phyloP scores from a whole-genome alignment of 1,140 invertebrate genomes.

The Lepidurus couesii region DNA sequence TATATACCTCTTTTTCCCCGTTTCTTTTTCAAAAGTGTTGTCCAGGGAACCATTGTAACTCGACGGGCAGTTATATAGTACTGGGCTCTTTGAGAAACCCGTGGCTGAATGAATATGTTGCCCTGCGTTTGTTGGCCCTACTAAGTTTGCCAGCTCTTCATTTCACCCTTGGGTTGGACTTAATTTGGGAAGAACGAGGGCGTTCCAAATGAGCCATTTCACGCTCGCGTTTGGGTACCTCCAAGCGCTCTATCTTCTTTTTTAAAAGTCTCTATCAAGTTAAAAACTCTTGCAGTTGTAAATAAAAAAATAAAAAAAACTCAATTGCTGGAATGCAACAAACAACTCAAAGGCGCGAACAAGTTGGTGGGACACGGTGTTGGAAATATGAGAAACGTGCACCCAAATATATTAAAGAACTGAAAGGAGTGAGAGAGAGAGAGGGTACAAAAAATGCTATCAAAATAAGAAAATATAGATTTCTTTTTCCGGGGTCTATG shows the following conservation, averaged over 20 bases:
- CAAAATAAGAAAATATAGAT: background rate
- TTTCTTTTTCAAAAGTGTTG: slow-evolving; percentile 8
- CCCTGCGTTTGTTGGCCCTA: background rate
- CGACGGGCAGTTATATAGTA: background rate
- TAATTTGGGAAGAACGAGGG: background rate
- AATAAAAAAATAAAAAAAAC: background rate
- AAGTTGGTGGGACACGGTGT: background rate
- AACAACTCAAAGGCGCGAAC: background rate
- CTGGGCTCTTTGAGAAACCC: background rate
- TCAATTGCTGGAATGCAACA: background rate
- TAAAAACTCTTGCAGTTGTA: background rate
- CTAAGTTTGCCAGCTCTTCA: background rate
- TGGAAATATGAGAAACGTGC: background rate
- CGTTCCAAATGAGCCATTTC: slow-evolving; percentile 5
- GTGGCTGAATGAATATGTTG: background rate
- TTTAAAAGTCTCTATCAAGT: background rate
- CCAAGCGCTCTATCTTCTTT: too few species aligned
- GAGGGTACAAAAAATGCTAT: background rate
- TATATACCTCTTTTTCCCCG: background rate
- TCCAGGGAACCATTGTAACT: slow-evolving; percentile 14
- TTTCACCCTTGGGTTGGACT: background rate
- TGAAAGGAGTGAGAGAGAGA: background rate
- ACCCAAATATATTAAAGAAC: background rate
- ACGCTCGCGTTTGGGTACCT: background rate
- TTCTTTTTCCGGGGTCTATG: background rate